phyloP scores from a whole-genome alignment of 2,113 vertebrate species.

The Xiphophorus couchianus region DNA sequence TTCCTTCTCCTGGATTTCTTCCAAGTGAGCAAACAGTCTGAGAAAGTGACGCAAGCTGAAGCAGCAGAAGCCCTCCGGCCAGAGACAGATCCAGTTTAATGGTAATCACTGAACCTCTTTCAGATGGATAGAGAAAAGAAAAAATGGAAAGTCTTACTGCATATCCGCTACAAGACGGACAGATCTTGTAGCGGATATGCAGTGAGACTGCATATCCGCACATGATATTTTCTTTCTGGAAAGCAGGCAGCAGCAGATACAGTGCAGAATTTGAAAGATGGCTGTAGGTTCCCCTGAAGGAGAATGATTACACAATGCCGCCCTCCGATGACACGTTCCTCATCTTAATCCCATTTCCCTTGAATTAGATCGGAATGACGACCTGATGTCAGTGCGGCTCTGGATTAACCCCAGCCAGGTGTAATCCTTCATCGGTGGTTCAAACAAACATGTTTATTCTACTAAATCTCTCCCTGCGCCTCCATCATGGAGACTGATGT shows the following conservation, averaged over 20 bases:
- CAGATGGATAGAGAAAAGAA: not conserved
- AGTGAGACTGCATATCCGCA: not conserved
- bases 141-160: not conserved
- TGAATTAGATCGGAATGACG: slow-evolving; percentile 17
- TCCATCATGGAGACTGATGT: slow-evolving; percentile 21
- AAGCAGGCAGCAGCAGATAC: slow-evolving; percentile 33
- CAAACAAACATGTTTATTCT: slow-evolving; percentile 47
- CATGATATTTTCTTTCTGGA: slow-evolving; percentile 5
- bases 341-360: slow-evolving; percentile 41
- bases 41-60: slow-evolving; percentile 17
- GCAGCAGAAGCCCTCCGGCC: slow-evolving; percentile 6
- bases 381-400: not conserved
- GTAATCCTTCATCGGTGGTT: slow-evolving; percentile 52
- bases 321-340: slow-evolving; percentile 38
- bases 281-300: slow-evolving; percentile 31
- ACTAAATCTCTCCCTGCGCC: slow-evolving; percentile 38
- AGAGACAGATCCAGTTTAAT: slow-evolving; percentile 14
- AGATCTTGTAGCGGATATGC: not conserved
- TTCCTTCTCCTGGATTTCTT: not conserved
- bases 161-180: not conserved
- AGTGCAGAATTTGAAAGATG: slow-evolving; percentile 29
- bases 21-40: slow-evolving; percentile 27
- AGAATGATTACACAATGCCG: slow-evolving; percentile 33
- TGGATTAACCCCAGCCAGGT: slow-evolving; percentile 27
- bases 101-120: slow-evolving; percentile 21